Evolutionary conservation across 2,888 invertebrate species (phyloP).

Genomic region (Temnothorax rugatulus): DNA sequence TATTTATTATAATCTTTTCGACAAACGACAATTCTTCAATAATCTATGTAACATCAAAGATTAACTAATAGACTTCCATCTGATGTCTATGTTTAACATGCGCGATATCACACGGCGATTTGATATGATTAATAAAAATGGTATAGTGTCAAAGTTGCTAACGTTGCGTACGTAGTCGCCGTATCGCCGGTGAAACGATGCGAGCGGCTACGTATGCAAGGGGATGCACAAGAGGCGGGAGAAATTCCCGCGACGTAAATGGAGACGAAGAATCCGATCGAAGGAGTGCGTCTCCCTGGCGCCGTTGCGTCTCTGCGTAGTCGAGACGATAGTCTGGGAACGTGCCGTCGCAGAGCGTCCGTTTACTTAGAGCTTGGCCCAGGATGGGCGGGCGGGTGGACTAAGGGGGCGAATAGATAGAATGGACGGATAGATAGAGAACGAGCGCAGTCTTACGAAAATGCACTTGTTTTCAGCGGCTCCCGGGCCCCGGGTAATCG

Average conservation of each 20-base stretch:
- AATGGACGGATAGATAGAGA: constrained; percentile 63
- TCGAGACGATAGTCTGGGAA: constrained; percentile 73
- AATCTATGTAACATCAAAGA: not conserved
- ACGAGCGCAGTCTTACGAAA: constrained; percentile 63
- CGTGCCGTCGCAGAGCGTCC: constrained; percentile 70
- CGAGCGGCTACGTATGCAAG: constrained; percentile 39
- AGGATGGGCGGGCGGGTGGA: constrained; percentile 36
- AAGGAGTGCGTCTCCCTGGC: constrained; percentile 74
- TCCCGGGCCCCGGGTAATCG: constrained; percentile 65
- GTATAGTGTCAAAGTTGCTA: constrained; percentile 12
- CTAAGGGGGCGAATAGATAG: constrained; percentile 57
- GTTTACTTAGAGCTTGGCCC: constrained; percentile 67
- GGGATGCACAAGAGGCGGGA: constrained; percentile 44
- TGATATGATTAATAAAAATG: constrained; percentile 13
- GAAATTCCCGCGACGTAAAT: constrained; percentile 74
- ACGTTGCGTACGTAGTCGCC: constrained; percentile 8
- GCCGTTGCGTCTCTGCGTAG: constrained; percentile 75
- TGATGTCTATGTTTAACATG: not conserved
- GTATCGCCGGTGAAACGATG: constrained; percentile 12
- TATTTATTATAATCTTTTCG: not conserved
- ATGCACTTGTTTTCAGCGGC: constrained; percentile 63
- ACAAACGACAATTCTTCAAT: not conserved
- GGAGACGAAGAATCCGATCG: constrained; percentile 75
- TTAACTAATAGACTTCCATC: not conserved
- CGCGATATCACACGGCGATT: not conserved